Evolutionary conservation across 2,113 vertebrate species (phyloP).

Genomic region (Aegithalos caudatus): DNA sequence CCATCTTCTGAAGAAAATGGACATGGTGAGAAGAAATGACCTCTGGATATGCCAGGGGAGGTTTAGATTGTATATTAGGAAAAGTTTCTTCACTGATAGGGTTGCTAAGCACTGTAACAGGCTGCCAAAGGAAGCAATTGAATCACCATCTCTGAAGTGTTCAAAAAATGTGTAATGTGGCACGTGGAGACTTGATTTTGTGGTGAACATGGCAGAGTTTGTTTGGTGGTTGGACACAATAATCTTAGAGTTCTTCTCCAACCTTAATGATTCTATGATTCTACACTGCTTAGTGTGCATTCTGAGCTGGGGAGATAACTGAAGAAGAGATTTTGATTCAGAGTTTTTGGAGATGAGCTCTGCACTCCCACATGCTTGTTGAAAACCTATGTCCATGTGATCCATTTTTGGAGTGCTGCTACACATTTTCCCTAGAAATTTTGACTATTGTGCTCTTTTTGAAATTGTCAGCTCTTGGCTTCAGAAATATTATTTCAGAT

Average conservation of each 20-base stretch:
- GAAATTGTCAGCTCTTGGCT: not conserved
- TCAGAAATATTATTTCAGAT: not conserved
- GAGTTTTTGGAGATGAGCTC: not conserved
- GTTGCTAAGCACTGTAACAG: not conserved
- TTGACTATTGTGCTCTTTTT: not conserved
- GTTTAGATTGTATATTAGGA: not conserved
- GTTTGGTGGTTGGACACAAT: not conserved
- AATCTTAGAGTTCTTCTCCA: not conserved
- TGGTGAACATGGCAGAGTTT: not conserved
- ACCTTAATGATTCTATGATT: not conserved
- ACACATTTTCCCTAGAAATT: not conserved
- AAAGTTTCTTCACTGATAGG: not conserved
- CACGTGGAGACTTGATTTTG: not conserved
- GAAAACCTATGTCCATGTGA: not conserved
- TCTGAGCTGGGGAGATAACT: not conserved
- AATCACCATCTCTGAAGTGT: not conserved
- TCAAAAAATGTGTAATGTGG: rapidly evolving
- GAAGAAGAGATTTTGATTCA: not conserved
- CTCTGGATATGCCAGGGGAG: rapidly evolving
- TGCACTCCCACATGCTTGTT: rapidly evolving
- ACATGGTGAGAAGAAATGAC: not conserved
- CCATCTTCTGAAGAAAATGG: not conserved
- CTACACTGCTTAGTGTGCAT: not conserved
- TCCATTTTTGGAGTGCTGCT: not conserved
- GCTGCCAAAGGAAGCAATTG: not conserved